A percentile compares a stretch with the other conserved stretches of the same genome.
phyloP scores from a whole-genome alignment of 2,888 invertebrate species.

The Spodoptera picta region DNA sequence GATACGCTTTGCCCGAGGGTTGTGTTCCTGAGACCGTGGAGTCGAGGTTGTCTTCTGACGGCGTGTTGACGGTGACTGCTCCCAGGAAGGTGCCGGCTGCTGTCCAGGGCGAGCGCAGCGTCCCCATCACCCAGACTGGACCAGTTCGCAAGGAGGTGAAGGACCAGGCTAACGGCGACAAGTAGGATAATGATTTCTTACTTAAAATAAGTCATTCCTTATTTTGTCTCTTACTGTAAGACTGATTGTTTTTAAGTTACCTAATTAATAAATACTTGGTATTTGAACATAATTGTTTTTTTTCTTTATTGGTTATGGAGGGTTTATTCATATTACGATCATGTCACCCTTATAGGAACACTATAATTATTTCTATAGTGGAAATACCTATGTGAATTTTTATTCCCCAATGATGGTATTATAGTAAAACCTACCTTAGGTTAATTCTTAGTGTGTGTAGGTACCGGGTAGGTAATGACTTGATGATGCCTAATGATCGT shows the following conservation, averaged over 20 bases:
- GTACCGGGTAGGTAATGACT: too few species aligned
- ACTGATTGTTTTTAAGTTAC: conserved; percentile 53
- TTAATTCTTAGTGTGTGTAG: too few species aligned
- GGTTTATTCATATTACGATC: too few species aligned
- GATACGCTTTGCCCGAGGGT: conserved; percentile 93
- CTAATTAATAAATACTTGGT: conserved; percentile 48
- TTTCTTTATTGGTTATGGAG: too few species aligned
- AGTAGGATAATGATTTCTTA: conserved; percentile 35
- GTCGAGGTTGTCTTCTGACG: conserved; percentile 93
- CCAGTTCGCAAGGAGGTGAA: conserved; percentile 88
- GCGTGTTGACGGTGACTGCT: conserved; percentile 91
- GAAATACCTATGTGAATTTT: too few species aligned
- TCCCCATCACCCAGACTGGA: conserved; percentile 90
- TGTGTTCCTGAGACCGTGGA: conserved; percentile 91
- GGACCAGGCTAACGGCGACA: conserved; percentile 82
- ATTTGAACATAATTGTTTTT: conserved; percentile 1
- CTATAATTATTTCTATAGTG: too few species aligned
- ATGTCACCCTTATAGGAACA: too few species aligned
- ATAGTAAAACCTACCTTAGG: too few species aligned
- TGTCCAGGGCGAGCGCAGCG: conserved; percentile 83
- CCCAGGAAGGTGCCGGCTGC: conserved; percentile 81
- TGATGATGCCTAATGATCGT: too few species aligned
- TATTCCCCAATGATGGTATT: too few species aligned
- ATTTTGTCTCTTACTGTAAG: conserved; percentile 24
- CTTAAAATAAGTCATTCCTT: conserved; percentile 16